Evolutionary conservation across 2,113 vertebrate species (phyloP), one percentile per base, ranked within the genome.

Genomic region (Hyla sarda): DNA sequence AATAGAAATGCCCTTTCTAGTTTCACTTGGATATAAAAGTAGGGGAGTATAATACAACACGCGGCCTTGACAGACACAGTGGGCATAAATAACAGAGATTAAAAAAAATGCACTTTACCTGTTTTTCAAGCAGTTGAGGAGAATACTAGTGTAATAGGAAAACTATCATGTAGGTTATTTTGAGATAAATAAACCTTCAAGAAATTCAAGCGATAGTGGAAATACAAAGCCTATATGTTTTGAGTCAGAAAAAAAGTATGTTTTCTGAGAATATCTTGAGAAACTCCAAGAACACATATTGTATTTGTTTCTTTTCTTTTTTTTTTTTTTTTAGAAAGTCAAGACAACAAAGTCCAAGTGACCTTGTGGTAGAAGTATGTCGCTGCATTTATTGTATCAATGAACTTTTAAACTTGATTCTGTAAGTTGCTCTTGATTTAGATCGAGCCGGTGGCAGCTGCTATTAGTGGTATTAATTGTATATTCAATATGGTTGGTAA

Each of bases 401-500:
- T 84, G 37, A 84, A 75, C 71, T 58, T 74, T 54, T 73, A 58
- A 83, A 60, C 72, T 30, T 76, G 8, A 16, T 71, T 23, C 13
- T 23, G 8, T 21, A 14, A n/a, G 45, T 52, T 41, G 48, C 32
- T 32, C 74, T 56, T 28, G 52, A 52, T 32, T 67, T 54, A 25
- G 30, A 48, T 65, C n/a, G 21, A 78, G 45, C 19, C 47, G 50
- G 19, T 78, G 45, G 74, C 34, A 32, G 41, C 54, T n/a, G 16
- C 60, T 69, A 34, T 52, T 77, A 60, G 62, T 58, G 32, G 25
- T 30, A n/a, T 52, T 85, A 78, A 78, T 77, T 85, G 60, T 76
- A 41, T 78, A 54, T 78, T 78, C 83, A 78, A 69, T 78, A 67
- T 71, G 47, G 78, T 78, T 85, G 60, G 52, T 69, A 85, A 78